phyloP scores from a whole-genome alignment of 2,888 invertebrate genomes.

The Acanthococcus lagerstroemiae region DNA sequence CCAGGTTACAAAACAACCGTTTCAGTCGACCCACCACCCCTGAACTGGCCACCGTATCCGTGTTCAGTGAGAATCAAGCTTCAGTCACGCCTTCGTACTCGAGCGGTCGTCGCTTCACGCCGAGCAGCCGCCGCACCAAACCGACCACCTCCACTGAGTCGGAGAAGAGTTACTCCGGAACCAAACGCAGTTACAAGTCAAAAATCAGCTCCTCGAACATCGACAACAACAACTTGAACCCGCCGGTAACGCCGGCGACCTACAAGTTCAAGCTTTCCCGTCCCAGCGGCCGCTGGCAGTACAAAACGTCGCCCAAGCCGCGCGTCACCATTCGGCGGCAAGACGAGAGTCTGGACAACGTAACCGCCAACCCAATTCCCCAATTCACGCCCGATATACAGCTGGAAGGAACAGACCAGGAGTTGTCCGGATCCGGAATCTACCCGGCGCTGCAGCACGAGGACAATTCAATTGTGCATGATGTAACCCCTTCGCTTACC shows the following conservation, averaged over 20 bases:
- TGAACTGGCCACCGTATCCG: conserved; percentile 56
- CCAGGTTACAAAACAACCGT: conserved; percentile 40
- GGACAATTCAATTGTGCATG: conserved; percentile 38
- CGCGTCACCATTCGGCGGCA: conserved; percentile 68
- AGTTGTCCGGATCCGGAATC: conserved; percentile 57
- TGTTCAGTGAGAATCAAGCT: conserved; percentile 52
- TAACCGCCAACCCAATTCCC: conserved; percentile 40
- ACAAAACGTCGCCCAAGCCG: conserved; percentile 80
- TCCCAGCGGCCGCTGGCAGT: conserved; percentile 79
- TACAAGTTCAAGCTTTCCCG: conserved; percentile 75
- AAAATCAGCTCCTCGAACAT: conserved; percentile 45
- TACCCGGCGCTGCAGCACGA: conserved; percentile 40
- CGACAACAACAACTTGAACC: conserved; percentile 33
- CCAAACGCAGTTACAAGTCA: conserved; percentile 58
- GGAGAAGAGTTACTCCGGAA: conserved; percentile 11
- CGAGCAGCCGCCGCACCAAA: conserved; percentile 35
- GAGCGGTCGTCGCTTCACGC: conserved; percentile 40
- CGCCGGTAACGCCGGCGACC: conserved; percentile 49
- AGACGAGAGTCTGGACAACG: conserved; percentile 41
- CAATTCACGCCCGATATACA: conserved; percentile 39
- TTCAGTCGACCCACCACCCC: conserved; percentile 44
- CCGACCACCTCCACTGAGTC: conserved; percentile 14
- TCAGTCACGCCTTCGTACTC: conserved; percentile 38
- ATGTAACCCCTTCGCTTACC: conserved; percentile 45
- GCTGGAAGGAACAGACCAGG: conserved; percentile 51